These are phyloP conservation scores for Eciton burchellii DNA, from an alignment of 1,140 invertebrate genomes.

Conservation along the genomic window DNA sequence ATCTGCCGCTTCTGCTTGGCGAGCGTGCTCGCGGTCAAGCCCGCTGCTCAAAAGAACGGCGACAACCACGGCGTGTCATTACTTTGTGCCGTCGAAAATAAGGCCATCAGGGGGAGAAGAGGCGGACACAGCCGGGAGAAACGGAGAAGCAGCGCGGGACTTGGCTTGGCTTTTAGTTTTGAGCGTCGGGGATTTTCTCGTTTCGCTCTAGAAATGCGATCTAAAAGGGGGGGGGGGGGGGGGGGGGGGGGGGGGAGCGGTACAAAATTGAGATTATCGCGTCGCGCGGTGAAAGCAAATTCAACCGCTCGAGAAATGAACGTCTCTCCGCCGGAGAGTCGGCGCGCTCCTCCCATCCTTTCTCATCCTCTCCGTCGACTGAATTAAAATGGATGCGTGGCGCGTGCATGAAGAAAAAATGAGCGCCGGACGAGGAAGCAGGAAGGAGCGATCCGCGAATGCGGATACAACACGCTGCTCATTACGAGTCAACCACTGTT, in stretches of 20 bases:
- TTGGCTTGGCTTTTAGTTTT: slow-evolving; percentile 55
- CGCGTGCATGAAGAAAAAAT: slow-evolving; percentile 35
- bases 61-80: slow-evolving; percentile 46
- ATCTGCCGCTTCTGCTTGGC: slow-evolving; percentile 21
- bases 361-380: slow-evolving; percentile 7
- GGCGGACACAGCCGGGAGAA: too few species aligned
- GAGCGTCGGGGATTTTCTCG: slow-evolving; percentile 50
- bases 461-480: slow-evolving; percentile 22
- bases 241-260: too few species aligned
- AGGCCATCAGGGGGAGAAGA: neutral
- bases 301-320: slow-evolving; percentile 61
- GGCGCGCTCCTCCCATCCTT: neutral
- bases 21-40: slow-evolving; percentile 22
- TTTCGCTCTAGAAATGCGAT: slow-evolving; percentile 58
- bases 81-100: slow-evolving; percentile 42
- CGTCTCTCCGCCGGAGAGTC: slow-evolving; percentile 41
- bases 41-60: slow-evolving; percentile 34
- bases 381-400: slow-evolving; percentile 51
- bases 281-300: slow-evolving; percentile 55
- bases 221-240: slow-evolving; percentile 54
- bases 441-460: slow-evolving; percentile 33
- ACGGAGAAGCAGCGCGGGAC: neutral
- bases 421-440: slow-evolving; percentile 22
- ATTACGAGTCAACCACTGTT: slow-evolving; percentile 48
- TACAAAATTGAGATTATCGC: slow-evolving; percentile 63